Evolutionary conservation across 2,113 vertebrate species (phyloP).

Genomic region (Strix aluco): DNA sequence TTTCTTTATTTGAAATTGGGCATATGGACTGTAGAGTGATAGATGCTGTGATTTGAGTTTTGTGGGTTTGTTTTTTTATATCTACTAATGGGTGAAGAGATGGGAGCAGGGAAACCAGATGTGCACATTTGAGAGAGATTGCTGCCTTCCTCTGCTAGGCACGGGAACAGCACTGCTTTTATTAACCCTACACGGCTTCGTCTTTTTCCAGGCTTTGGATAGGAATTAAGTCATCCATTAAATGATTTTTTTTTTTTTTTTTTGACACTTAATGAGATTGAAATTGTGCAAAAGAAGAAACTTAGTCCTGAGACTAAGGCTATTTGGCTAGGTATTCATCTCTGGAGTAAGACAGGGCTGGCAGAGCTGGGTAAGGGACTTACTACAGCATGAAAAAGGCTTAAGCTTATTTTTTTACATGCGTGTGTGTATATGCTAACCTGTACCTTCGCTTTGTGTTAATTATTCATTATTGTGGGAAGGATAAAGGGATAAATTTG

Average conservation of each 20-base stretch:
- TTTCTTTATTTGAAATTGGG: conserved; percentile 50
- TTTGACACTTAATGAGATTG: neutral
- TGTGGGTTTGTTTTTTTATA: neutral
- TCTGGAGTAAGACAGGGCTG: neutral
- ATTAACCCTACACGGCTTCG: neutral
- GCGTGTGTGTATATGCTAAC: neutral
- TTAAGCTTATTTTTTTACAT: neutral
- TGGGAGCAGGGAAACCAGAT: neutral
- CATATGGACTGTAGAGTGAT: neutral
- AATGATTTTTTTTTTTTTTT: neutral
- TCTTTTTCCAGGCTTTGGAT: neutral
- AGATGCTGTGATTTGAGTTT: neutral
- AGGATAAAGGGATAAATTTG: neutral
- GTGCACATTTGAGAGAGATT: neutral
- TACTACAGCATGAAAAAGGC: neutral
- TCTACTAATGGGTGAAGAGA: neutral
- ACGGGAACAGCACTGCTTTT: neutral
- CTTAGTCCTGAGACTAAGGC: neutral
- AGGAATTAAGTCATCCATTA: neutral
- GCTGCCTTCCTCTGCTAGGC: neutral
- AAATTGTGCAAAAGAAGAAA: neutral
- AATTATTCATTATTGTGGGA: neutral
- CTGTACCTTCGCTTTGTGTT: neutral
- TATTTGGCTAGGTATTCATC: neutral
- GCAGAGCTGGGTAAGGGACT: neutral